These are phyloP conservation scores for Ondatra zibethicus DNA, from an alignment of 2,113 vertebrate genomes.

Conservation along the genomic window DNA sequence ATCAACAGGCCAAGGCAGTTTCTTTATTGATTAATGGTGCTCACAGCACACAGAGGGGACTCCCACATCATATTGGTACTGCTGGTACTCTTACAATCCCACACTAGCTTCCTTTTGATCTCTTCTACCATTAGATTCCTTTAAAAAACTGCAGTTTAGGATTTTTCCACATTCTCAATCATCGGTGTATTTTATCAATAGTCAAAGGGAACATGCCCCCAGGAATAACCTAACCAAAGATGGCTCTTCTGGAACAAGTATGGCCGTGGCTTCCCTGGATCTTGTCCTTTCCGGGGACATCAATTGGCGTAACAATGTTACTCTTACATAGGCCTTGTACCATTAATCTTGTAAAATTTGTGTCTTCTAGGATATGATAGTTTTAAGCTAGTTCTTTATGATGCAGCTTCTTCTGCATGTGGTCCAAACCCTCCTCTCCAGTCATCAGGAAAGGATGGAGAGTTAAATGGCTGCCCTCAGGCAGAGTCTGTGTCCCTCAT, in stretches of 20 bases:
- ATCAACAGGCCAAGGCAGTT: no score
- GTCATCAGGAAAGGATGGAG: not conserved
- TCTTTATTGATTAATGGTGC: no score
- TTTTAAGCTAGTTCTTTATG: not conserved
- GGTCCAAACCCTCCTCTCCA: not conserved
- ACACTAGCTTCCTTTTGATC: not conserved
- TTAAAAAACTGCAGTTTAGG: not conserved
- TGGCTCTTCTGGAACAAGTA: not conserved
- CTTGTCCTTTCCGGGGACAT: not conserved
- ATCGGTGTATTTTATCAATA: not conserved
- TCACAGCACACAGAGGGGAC: no score
- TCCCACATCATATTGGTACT: not conserved
- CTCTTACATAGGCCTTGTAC: not conserved
- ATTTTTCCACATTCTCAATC: not conserved
- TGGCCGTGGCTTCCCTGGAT: not conserved
- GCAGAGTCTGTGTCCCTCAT: not conserved
- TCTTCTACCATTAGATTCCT: not conserved
- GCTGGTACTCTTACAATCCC: not conserved
- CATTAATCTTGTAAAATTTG: not conserved
- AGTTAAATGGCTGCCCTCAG: not conserved
- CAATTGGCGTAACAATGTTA: not conserved
- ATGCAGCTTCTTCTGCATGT: not conserved
- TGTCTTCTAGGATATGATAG: no score
- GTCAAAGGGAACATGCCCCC: not conserved
- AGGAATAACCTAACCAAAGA: not conserved